phyloP scores from a whole-genome alignment of 1,140 invertebrate genomes.

The Capitella teleta region DNA sequence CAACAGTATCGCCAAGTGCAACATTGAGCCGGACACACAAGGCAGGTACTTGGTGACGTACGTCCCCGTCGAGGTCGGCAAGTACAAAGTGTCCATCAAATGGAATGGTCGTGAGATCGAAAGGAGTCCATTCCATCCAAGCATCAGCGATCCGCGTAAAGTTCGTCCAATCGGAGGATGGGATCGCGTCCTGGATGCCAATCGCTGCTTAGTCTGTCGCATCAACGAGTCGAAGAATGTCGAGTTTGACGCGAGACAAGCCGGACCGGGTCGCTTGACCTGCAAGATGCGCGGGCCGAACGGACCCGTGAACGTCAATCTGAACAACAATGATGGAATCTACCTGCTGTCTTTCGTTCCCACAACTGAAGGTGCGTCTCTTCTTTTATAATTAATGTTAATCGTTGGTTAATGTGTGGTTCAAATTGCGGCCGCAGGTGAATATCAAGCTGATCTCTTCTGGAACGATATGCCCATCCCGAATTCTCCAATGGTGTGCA shows the following conservation, averaged over 20 bases:
- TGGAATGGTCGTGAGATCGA: conserved; percentile 58
- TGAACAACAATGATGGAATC: too few species aligned
- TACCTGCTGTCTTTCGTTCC: too few species aligned
- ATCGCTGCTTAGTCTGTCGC: conserved; percentile 57
- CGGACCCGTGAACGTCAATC: too few species aligned
- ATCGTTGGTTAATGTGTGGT: too few species aligned
- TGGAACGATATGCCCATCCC: background rate
- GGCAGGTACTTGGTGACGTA: conserved; percentile 56
- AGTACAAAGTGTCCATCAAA: conserved; percentile 58
- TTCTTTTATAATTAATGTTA: too few species aligned
- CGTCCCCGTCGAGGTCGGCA: conserved; percentile 57
- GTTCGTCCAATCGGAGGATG: conserved; percentile 52
- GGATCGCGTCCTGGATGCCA: conserved; percentile 61
- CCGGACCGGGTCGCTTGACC: too few species aligned
- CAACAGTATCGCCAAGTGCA: conserved; percentile 49
- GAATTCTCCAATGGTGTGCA: background rate
- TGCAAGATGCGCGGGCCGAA: too few species aligned
- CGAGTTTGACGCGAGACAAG: conserved; percentile 51
- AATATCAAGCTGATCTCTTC: background rate
- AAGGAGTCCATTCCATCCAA: conserved; percentile 60
- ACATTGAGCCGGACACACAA: conserved; percentile 45
- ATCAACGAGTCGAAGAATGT: conserved; percentile 49
- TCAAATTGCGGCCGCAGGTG: background rate
- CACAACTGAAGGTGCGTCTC: too few species aligned
- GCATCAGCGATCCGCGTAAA: conserved; percentile 57